Base-by-base conservation (phyloP, 1,140 invertebrate species). In the Magallana angulata region DNA sequence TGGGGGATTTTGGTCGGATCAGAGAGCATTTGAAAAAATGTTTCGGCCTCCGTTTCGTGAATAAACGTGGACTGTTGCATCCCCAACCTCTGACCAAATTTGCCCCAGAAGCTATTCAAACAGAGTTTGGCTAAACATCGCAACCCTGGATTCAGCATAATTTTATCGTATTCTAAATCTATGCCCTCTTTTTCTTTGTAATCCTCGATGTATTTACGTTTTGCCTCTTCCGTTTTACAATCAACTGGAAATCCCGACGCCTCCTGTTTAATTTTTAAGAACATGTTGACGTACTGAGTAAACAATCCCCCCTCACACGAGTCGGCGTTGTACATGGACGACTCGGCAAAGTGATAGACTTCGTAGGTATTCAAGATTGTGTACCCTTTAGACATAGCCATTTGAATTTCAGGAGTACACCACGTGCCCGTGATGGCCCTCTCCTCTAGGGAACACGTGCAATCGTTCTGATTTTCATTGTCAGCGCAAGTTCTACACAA, bases 341-440 rank as follows among this genome's bases (percentile, higher is more conserved):
- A 86, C 36, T 90, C 88, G 7, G 84, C 62, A 57, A 82, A 91
- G 58, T 94, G 88, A 92, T 94, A 95, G 9, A 95, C 91, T 90
- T 95, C 94, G 68, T 90, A 92, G 14, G 95, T 90, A 14, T 93
- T 84, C 6, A 93, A 3, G 60, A 95, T 91, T 87, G 89, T 88
- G 62, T 95, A 95, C 0, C 94, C 94, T 80, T 88, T 87, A 56
- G 92, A 71, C 1, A 93, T 36, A 0, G 95, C 95, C 85, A 93
- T 92, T 57, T 86, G 36, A 5, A 88, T 56, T 88, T 88, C 87
- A 6, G 85, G 80, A 56, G 88, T 89, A 86, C 85, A 86, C 88
- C 88, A 86, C 8, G 85, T 89, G 36, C 88, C 81, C 4, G 48
- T 84, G 12, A 89, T 71, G 7, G 12, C 48, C 58, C 88, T 84